phyloP scores from a whole-genome alignment of 2,113 vertebrate species.

The Syngnathus scovelli region DNA sequence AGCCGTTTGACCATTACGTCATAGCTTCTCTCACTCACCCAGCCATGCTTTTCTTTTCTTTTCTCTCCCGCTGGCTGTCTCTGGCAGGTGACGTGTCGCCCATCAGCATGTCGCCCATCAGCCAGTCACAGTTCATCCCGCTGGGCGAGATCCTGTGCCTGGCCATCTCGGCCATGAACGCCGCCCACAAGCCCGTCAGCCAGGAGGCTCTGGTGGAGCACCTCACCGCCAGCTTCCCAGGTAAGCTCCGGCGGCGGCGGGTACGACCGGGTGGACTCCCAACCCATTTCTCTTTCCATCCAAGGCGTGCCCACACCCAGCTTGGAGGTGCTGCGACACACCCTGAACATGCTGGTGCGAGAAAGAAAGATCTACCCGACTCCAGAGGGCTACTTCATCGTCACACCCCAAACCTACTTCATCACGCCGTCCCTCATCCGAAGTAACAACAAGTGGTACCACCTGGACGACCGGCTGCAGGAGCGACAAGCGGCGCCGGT shows the following conservation, averaged over 20 bases:
- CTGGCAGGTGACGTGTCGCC: slow-evolving; percentile 96
- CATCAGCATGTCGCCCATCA: slow-evolving; percentile 99
- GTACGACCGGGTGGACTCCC: too few relatives aligned
- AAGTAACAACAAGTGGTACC: slow-evolving; percentile 85
- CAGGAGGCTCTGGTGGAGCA: slow-evolving; percentile 98
- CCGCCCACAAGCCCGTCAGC: slow-evolving; percentile 93
- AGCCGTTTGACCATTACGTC: slow-evolving; percentile 69
- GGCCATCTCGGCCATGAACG: slow-evolving; percentile 98
- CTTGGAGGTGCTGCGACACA: slow-evolving; percentile 93
- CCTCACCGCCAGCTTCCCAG: slow-evolving; percentile 97
- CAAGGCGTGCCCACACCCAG: slow-evolving; percentile 96
- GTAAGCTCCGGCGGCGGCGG: slow-evolving; percentile 57
- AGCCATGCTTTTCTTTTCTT: slow-evolving; percentile 29
- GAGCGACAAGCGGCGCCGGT: slow-evolving; percentile 73
- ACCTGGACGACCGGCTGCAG: slow-evolving; percentile 94
- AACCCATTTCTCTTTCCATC: slow-evolving; percentile 17
- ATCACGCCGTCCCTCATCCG: slow-evolving; percentile 97
- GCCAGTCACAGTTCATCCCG: slow-evolving; percentile 99
- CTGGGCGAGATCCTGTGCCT: slow-evolving; percentile 98
- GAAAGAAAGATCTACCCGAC: slow-evolving; percentile 99
- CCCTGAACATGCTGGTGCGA: slow-evolving; percentile 93
- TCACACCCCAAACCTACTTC: slow-evolving; percentile 98
- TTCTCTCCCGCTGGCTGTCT: slow-evolving; percentile 22
- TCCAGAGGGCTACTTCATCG: slow-evolving; percentile 97
- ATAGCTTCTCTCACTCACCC: slow-evolving; percentile 66